phyloP scores from a whole-genome alignment of 2,888 invertebrate species.

The Hirtodrosophila cameraria region DNA sequence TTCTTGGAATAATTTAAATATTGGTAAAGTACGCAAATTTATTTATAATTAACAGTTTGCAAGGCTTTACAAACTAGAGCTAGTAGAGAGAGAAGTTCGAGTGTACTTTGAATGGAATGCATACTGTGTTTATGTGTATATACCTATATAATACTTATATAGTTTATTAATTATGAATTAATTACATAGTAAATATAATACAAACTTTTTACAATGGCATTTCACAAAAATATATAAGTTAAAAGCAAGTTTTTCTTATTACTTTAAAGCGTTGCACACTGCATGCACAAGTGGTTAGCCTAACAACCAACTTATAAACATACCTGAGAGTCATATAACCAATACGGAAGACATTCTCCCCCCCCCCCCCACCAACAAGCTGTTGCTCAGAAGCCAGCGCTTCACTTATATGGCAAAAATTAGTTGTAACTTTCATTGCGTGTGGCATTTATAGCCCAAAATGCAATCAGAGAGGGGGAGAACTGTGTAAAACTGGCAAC shows the following conservation, averaged over 20 bases:
- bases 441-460: constrained; percentile 34
- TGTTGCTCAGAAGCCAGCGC: not conserved
- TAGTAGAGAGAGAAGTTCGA: too few species aligned
- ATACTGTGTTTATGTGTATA: too few species aligned
- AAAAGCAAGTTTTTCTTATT: not conserved
- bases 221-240: too few species aligned
- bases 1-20: constrained; percentile 19
- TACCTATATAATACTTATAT: too few species aligned
- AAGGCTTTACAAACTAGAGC: too few species aligned
- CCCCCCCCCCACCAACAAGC: not conserved
- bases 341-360: constrained; percentile 18
- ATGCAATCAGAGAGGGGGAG: constrained; percentile 7
- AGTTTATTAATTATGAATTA: not conserved
- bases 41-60: too few species aligned
- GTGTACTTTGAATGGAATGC: too few species aligned
- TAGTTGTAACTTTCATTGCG: constrained; percentile 35
- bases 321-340: constrained; percentile 20
- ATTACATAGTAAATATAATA: not conserved
- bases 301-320: constrained; percentile 12
- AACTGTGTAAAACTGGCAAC: constrained; percentile 6
- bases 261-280: constrained; percentile 20
- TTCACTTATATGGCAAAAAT: constrained; percentile 5
- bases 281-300: constrained; percentile 42
- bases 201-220: too few species aligned
- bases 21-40: not conserved